Conservation (phyloP, 2,888 invertebrate species). For the Strigamia transsilvanica region DNA sequence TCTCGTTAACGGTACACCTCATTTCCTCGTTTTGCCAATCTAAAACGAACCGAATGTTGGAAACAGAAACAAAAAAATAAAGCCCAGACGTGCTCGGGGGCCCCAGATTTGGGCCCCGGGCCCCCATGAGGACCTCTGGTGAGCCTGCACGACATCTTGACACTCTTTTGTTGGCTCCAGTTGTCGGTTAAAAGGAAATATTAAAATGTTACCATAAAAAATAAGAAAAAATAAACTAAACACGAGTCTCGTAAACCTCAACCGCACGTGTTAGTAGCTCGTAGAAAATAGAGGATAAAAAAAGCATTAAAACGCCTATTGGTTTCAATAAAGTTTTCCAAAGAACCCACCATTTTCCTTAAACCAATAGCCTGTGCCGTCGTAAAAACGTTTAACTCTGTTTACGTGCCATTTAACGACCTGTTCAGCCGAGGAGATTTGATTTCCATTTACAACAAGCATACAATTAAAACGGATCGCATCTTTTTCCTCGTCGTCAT, state of each 20-base stretch:
- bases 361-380: slow-evolving; percentile 28
- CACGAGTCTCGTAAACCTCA: background rate
- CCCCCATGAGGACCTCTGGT: no score
- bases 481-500: background rate
- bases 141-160: no score
- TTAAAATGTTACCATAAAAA: background rate
- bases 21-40: background rate
- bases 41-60: no score
- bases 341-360: background rate
- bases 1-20: no score
- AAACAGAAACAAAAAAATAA: no score
- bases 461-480: background rate
- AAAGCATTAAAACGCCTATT: slow-evolving; percentile 8
- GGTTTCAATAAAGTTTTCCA: slow-evolving; percentile 23
- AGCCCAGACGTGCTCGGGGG: no score
- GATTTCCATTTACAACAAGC: background rate
- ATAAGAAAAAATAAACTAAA: no score
- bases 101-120: no score
- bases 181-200: background rate
- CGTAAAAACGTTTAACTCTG: background rate
- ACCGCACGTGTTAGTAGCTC: background rate
- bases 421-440: slow-evolving; percentile 16
- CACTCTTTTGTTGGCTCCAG: no score
- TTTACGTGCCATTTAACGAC: slow-evolving; percentile 35
- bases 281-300: background rate